A percentile compares a stretch with the other conserved stretches of the same genome.
Conservation (phyloP, 2,888 invertebrate genomes). For the Diaperis boleti region DNA sequence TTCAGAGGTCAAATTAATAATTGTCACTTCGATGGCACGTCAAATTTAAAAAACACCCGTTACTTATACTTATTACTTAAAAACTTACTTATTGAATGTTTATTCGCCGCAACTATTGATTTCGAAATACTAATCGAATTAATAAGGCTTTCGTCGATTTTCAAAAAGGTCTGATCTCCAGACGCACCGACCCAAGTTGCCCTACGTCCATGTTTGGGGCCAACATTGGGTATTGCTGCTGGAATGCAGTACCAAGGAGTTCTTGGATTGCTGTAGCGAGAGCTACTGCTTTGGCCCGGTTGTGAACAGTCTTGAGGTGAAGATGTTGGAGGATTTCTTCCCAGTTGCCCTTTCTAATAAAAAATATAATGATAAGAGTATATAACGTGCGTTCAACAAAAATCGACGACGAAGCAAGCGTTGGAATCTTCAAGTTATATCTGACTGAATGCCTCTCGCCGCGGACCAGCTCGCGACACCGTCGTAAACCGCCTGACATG, state of each 20-base stretch:
- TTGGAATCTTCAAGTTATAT: too few relatives aligned
- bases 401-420: too few relatives aligned
- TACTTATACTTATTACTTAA: neutral
- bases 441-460: too few relatives aligned
- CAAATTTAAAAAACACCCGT: too few relatives aligned
- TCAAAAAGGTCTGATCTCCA: constrained; percentile 96
- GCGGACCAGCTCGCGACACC: too few relatives aligned
- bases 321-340: constrained; percentile 65
- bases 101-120: constrained; percentile 91
- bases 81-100: constrained; percentile 80
- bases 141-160: constrained; percentile 92
- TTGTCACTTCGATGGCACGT: too few relatives aligned
- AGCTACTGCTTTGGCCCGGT: constrained; percentile 61
- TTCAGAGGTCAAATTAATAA: too few relatives aligned
- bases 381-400: too few relatives aligned
- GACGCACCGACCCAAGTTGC: constrained; percentile 96
- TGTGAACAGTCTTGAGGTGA: constrained; percentile 59
- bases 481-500: too few relatives aligned
- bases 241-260: constrained; percentile 81
- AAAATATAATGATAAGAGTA: too few relatives aligned
- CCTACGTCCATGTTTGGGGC: constrained; percentile 86
- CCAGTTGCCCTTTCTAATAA: constrained; percentile 73
- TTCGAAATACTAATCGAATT: constrained; percentile 89
- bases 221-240: constrained; percentile 82
- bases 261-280: constrained; percentile 60